phyloP scores from a whole-genome alignment of 2,797 vertebrate genomes.

The Percopsis omiscomaycus region DNA sequence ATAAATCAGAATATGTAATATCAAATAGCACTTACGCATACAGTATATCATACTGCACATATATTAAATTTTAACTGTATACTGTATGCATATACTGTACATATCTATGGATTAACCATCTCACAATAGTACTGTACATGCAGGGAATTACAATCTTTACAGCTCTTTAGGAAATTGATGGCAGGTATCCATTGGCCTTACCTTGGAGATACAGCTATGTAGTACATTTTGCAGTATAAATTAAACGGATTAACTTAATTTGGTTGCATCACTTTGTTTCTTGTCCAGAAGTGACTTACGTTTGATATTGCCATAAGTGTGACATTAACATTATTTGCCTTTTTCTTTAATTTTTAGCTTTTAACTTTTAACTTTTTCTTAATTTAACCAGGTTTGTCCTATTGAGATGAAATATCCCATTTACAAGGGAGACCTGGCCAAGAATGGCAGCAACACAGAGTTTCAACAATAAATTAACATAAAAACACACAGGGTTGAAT shows the following conservation, averaged over 20 bases:
- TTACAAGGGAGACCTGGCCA: no score
- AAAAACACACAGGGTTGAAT: no score
- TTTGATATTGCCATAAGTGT: slow-evolving; percentile 29
- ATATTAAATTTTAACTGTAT: slow-evolving; percentile 31
- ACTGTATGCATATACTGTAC: slow-evolving; percentile 20
- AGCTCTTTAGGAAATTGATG: slow-evolving; percentile 40
- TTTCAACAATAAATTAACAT: no score
- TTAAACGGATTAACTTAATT: slow-evolving; percentile 31
- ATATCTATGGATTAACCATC: slow-evolving; percentile 21
- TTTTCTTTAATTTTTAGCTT: no score
- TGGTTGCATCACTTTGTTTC: slow-evolving; percentile 40
- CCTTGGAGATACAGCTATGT: slow-evolving; percentile 29
- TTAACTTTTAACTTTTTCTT: no score
- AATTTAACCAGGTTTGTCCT: no score
- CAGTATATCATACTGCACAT: background rate
- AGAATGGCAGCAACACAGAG: no score
- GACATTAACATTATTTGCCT: slow-evolving; percentile 37
- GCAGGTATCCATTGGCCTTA: slow-evolving; percentile 18
- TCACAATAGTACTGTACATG: slow-evolving; percentile 5
- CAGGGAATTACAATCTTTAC: slow-evolving; percentile 54
- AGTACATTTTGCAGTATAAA: slow-evolving; percentile 25
- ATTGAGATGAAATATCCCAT: no score
- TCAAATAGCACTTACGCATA: background rate
- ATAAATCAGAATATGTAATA: slow-evolving; percentile 1
- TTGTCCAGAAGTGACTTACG: slow-evolving; percentile 6